Evolutionary conservation across 2,113 vertebrate species (phyloP).

Genomic region (Alces alces): DNA sequence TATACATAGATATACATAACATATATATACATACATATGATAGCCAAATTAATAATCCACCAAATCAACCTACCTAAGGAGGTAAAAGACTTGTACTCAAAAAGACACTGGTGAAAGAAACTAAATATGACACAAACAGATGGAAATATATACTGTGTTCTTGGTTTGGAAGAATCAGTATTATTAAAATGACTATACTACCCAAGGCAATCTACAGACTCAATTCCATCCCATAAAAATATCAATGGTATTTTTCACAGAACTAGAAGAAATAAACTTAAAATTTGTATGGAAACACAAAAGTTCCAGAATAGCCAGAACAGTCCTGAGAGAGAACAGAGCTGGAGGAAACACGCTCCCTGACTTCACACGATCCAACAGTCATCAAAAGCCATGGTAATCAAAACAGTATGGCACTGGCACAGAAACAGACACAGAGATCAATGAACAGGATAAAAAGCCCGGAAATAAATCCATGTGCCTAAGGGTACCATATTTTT

Average conservation of each 20-base stretch:
- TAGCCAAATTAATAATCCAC: background rate
- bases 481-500: no score
- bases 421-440: background rate
- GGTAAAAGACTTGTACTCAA: background rate
- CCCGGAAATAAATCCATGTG: background rate
- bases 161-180: background rate
- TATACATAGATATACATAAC: background rate
- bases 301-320: background rate
- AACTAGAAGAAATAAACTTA: background rate
- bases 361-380: background rate
- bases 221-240: background rate
- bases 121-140: background rate
- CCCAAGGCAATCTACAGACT: background rate
- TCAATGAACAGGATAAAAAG: background rate
- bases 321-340: background rate
- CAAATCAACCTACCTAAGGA: background rate
- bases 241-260: background rate
- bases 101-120: background rate
- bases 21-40: background rate
- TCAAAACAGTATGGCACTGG: background rate
- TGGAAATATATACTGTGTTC: background rate
- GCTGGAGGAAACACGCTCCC: background rate
- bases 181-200: background rate
- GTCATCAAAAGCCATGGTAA: background rate
- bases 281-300: background rate